Evolutionary conservation across 2,797 vertebrate genomes (phyloP).

Genomic region (Gymnothorax reevesii): DNA sequence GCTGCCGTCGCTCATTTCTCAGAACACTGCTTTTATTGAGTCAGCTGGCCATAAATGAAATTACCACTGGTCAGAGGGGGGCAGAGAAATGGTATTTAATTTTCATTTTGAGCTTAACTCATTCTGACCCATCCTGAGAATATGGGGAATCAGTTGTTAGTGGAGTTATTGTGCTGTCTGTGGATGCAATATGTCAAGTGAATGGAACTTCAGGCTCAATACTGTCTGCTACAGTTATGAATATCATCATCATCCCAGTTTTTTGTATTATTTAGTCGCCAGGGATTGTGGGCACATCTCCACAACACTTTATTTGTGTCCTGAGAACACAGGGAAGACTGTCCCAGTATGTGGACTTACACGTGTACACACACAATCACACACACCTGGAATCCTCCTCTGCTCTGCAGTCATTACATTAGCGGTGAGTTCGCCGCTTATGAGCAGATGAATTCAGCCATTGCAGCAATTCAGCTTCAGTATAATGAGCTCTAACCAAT

Average conservation of each 20-base stretch:
- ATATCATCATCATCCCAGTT: background rate
- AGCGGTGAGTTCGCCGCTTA: background rate
- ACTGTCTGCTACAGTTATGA: background rate
- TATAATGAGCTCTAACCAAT: background rate
- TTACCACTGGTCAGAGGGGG: background rate
- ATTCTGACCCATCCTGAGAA: background rate
- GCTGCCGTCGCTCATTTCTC: background rate
- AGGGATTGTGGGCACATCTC: background rate
- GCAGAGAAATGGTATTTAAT: background rate
- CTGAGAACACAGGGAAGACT: background rate
- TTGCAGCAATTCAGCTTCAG: background rate
- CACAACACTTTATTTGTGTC: background rate
- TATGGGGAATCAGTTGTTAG: background rate
- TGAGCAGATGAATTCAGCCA: background rate
- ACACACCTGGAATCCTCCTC: background rate
- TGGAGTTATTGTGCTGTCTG: background rate
- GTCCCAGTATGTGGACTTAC: background rate
- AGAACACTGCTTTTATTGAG: background rate
- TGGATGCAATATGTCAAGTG: background rate
- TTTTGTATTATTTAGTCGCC: background rate
- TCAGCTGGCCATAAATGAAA: slow-evolving; percentile 6
- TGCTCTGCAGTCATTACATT: background rate
- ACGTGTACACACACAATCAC: slow-evolving; percentile 6
- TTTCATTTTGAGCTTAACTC: background rate
- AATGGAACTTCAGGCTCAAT: background rate